A percentile compares a stretch with the other conserved stretches of the same genome.
Conservation (phyloP, 1,140 invertebrate species). For the Drosophila subobscura region DNA sequence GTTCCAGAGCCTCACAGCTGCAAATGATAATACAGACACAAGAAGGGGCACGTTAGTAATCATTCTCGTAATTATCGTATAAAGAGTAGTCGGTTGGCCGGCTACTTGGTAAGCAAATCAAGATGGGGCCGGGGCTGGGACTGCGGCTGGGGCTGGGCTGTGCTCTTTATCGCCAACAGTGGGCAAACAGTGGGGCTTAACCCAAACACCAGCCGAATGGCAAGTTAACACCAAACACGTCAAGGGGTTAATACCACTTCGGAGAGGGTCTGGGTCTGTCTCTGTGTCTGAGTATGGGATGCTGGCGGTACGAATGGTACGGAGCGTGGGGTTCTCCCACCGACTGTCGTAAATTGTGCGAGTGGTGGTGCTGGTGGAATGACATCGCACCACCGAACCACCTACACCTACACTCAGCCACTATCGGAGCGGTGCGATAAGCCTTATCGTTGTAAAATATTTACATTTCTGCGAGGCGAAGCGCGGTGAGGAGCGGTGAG, state of each 20-base stretch:
- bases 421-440: slow-evolving; percentile 21
- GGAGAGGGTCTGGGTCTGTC: slow-evolving; percentile 8
- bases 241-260: slow-evolving; percentile 76
- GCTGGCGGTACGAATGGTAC: slow-evolving; percentile 23
- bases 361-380: slow-evolving; percentile 32
- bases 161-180: slow-evolving; percentile 59
- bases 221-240: slow-evolving; percentile 79
- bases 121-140: slow-evolving; percentile 15
- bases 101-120: slow-evolving; percentile 65
- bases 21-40: neutral
- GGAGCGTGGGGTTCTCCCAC: neutral
- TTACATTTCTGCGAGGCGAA: slow-evolving; percentile 69
- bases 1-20: slow-evolving; percentile 70
- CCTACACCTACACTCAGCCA: slow-evolving; percentile 18
- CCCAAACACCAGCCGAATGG: slow-evolving; percentile 78
- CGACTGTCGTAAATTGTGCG: slow-evolving; percentile 52
- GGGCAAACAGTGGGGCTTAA: slow-evolving; percentile 78
- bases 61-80: slow-evolving; percentile 24
- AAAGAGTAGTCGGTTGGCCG: neutral
- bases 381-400: slow-evolving; percentile 45
- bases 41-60: neutral
- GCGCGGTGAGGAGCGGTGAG: slow-evolving; percentile 4
- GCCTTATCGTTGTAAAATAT: slow-evolving; percentile 83
- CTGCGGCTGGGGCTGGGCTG: no score
- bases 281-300: slow-evolving; percentile 8